These are phyloP conservation scores for Spodoptera littoralis DNA, from an alignment of 2,888 invertebrate genomes.

Conservation along the genomic window DNA sequence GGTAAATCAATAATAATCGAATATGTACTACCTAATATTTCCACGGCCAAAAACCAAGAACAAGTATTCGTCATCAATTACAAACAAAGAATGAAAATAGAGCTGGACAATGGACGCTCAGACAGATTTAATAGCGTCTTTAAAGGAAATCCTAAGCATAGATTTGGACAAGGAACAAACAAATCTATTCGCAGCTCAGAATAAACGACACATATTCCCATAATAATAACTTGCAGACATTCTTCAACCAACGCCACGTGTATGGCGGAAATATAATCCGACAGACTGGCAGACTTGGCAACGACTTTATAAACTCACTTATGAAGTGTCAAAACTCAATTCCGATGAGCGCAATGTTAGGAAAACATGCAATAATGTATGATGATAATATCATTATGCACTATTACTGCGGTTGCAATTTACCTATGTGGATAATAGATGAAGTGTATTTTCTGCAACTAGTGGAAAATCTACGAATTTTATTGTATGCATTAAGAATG, in stretches of 20 bases:
- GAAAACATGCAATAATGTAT: constrained; percentile 23
- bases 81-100: too few relatives aligned
- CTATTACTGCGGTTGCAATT: background rate
- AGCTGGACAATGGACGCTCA: background rate
- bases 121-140: background rate
- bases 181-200: constrained; percentile 12
- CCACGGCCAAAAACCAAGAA: too few relatives aligned
- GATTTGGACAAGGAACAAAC: background rate
- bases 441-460: too few relatives aligned
- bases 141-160: background rate
- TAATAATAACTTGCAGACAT: constrained; percentile 23
- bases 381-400: constrained; percentile 21
- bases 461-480: too few relatives aligned
- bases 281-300: constrained; percentile 40
- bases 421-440: too few relatives aligned
- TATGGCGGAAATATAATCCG: constrained; percentile 37
- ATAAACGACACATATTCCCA: constrained; percentile 13
- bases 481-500: too few relatives aligned
- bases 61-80: too few relatives aligned
- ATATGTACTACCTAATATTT: too few relatives aligned
- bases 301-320: constrained; percentile 48
- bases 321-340: constrained; percentile 49
- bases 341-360: constrained; percentile 9
- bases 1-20: too few relatives aligned
- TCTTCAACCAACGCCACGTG: constrained; percentile 33